Percentiles rank a stretch among this genome's conserved stretches.
These are phyloP conservation scores for Zosterops japonicus DNA, from an alignment of 2,113 vertebrate species.

Conservation along the genomic window DNA sequence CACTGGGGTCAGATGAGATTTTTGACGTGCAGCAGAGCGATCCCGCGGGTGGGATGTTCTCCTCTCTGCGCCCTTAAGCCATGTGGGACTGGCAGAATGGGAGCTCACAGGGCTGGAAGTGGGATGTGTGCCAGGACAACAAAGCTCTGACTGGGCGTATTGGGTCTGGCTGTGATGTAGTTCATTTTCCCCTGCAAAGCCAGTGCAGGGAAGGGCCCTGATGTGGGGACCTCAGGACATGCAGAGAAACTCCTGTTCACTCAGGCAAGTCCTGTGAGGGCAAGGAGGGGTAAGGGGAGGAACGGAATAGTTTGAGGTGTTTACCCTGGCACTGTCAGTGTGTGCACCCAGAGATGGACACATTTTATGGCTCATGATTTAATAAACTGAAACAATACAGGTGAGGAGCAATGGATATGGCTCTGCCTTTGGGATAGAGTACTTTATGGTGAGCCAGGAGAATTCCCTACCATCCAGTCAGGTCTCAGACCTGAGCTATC, in stretches of 20 bases:
- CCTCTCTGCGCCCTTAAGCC: background rate
- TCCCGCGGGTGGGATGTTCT: background rate
- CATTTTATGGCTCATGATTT: background rate
- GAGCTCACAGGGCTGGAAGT: background rate
- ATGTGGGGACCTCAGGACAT: fast-evolving
- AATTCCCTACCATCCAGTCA: background rate
- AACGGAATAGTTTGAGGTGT: background rate
- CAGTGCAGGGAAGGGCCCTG: background rate
- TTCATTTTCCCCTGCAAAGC: background rate
- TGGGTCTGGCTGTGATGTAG: background rate
- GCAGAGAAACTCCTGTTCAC: background rate
- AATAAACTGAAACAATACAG: background rate
- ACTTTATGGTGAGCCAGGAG: background rate
- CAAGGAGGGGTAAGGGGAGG: background rate
- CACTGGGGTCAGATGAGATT: background rate
- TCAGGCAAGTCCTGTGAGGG: background rate
- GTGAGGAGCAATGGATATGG: background rate
- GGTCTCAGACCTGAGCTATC: background rate
- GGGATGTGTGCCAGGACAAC: background rate
- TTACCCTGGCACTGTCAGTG: background rate
- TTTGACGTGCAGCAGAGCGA: fast-evolving
- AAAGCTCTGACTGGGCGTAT: background rate
- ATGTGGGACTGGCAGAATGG: background rate
- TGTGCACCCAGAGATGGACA: fast-evolving
- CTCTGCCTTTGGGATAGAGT: background rate